Base-by-base conservation (phyloP, 2,888 invertebrate species). In the Gymnocheta viridis region DNA sequence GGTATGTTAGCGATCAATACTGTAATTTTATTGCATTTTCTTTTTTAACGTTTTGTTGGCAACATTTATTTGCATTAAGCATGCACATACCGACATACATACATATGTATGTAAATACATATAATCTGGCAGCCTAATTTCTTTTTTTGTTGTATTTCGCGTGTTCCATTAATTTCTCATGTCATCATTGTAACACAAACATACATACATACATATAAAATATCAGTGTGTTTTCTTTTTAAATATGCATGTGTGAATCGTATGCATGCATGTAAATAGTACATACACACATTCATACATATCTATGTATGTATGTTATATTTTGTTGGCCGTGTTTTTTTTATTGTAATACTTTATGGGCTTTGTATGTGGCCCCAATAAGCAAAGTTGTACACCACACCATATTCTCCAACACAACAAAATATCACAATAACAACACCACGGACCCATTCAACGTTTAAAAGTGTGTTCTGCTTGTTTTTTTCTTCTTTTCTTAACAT, bases 351-450 rank as follows among this genome's bases (percentile, higher is more conserved):
- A 51, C 70, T 70, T 77, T 70, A 32, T 72, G 80, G 83, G 83
- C 80, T 78, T 77, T 81, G 80, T 81, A 81, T 84, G 84, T 84
- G 84, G 84, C 84, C 84, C 77, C 77, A 84, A 84, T 84, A 69
- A 77, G 67, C 80, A 84, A 77, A 81, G 84, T 84, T 84, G 81
- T 84, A 81, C 84, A 84, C 82, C 64, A 79, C 64, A 83, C 69
- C n/a, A 58, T 19, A 62, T 44, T 67, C 69, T 62, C 81, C 78
- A 54, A 54, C 35, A 69, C 58, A 69, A 38, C 67, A 54, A 60
- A 69, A 56, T 12, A 67, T 17, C 44, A 49, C 29, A 62, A 47
- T 32, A 24, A 24, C 12, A 49, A 56, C 58, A 54, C 24, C 58
- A 54, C 24, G 19, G 14, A 58, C 27, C 51, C 51, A 70, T 24